These are phyloP conservation scores for Hipposideros larvatus DNA, from an alignment of 2,797 vertebrate species.

Conservation along the genomic window DNA sequence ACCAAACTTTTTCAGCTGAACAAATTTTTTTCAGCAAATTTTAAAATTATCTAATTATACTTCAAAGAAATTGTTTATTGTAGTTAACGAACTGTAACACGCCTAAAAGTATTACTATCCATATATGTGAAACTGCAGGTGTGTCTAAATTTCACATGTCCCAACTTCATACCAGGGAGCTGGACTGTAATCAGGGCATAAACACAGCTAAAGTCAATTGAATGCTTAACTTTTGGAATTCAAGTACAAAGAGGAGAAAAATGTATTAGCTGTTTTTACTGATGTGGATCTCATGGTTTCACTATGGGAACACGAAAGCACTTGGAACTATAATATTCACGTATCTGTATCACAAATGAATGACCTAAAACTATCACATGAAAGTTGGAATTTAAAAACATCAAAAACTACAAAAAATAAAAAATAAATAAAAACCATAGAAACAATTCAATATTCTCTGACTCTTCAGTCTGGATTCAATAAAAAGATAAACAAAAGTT, in stretches of 20 bases:
- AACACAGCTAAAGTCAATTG: not conserved
- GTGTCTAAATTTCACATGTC: not conserved
- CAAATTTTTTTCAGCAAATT: not conserved
- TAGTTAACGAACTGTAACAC: not conserved
- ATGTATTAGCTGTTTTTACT: not conserved
- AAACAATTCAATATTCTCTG: slow-evolving; percentile 6
- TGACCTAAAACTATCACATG: not conserved
- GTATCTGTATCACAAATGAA: not conserved
- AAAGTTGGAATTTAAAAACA: slow-evolving; percentile 25
- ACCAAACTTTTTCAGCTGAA: not conserved
- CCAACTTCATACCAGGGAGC: not conserved
- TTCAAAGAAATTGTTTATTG: not conserved
- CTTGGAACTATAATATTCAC: not conserved
- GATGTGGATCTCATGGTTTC: not conserved
- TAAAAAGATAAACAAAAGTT: slow-evolving; percentile 29
- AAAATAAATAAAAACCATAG: not conserved
- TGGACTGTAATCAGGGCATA: not conserved
- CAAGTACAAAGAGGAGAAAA: not conserved
- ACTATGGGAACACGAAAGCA: not conserved
- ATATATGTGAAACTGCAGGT: not conserved
- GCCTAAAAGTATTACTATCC: not conserved
- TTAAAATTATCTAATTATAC: not conserved
- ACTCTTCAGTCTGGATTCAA: not conserved
- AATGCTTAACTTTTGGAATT: not conserved
- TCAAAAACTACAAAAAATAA: not conserved